These are phyloP conservation scores for Malurus alboscapulatus DNA, from an alignment of 2,113 vertebrate genomes.

Conservation along the genomic window DNA sequence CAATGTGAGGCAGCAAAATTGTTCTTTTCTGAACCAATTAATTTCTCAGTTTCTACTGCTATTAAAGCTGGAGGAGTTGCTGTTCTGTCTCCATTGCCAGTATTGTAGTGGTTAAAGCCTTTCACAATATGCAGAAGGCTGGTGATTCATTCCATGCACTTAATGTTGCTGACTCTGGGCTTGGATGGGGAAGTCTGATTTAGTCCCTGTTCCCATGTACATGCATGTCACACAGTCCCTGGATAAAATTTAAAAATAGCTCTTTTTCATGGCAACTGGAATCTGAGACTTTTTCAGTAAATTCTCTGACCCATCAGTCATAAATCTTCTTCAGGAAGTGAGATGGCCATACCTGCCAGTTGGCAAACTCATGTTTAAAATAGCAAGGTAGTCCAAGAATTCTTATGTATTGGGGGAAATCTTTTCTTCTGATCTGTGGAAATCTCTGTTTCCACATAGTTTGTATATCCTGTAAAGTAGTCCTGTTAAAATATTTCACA, in stretches of 20 bases:
- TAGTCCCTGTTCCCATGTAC: neutral
- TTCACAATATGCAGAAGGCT: neutral
- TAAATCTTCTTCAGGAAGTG: neutral
- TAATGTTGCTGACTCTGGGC: neutral
- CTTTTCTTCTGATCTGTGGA: neutral
- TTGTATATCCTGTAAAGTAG: neutral
- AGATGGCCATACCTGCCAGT: neutral
- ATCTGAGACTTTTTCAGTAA: neutral
- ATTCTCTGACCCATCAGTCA: neutral
- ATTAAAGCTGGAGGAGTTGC: neutral
- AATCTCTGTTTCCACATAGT: neutral
- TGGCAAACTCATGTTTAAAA: neutral
- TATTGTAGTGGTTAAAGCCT: neutral
- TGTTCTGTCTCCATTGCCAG: neutral
- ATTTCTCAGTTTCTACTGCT: neutral
- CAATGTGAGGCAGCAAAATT: neutral
- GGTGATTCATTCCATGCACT: neutral
- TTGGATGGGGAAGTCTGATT: slow-evolving; percentile 1
- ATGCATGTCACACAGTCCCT: neutral
- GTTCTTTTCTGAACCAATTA: neutral
- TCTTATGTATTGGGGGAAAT: neutral
- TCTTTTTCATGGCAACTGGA: neutral
- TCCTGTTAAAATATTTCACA: neutral
- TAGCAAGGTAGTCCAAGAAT: neutral
- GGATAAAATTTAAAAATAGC: neutral